A percentile compares a stretch with the other conserved stretches of the same genome.
phyloP scores from a whole-genome alignment of 2,888 invertebrate genomes.

The Keiferia lycopersicella region DNA sequence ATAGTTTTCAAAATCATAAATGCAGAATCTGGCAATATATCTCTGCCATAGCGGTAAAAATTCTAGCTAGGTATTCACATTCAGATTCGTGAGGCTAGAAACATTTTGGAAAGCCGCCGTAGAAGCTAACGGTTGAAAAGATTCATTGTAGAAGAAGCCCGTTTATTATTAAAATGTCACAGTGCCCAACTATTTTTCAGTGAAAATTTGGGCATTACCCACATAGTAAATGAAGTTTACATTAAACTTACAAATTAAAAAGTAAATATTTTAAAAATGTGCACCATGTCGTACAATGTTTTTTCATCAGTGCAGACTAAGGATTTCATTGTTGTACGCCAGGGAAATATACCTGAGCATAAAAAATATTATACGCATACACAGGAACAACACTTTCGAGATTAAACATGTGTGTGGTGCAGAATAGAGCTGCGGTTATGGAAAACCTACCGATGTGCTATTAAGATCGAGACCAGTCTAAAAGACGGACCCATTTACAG shows the following conservation, averaged over 20 bases:
- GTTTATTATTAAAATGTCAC: neutral
- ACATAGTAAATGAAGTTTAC: no score
- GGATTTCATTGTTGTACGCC: constrained; percentile 7
- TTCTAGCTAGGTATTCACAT: neutral
- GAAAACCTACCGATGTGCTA: neutral
- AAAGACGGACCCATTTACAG: no score
- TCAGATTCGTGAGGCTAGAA: neutral
- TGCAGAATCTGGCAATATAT: neutral
- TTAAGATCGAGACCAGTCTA: no score
- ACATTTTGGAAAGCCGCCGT: constrained; percentile 3
- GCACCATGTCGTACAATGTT: neutral
- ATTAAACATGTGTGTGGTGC: constrained; percentile 1
- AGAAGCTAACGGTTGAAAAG: neutral
- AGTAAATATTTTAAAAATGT: neutral
- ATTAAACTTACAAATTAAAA: neutral
- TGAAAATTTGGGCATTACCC: no score
- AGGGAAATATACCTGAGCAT: constrained; percentile 10
- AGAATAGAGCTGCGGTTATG: neutral
- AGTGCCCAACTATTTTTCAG: neutral
- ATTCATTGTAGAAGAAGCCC: neutral
- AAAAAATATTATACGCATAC: constrained; percentile 5
- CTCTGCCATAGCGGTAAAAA: neutral
- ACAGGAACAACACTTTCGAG: constrained; percentile 6
- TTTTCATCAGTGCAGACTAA: constrained; percentile 19
- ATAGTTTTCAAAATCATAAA: neutral